These are phyloP conservation scores for Hippocampus zosterae DNA, from an alignment of 2,113 vertebrate genomes.

Conservation along the genomic window DNA sequence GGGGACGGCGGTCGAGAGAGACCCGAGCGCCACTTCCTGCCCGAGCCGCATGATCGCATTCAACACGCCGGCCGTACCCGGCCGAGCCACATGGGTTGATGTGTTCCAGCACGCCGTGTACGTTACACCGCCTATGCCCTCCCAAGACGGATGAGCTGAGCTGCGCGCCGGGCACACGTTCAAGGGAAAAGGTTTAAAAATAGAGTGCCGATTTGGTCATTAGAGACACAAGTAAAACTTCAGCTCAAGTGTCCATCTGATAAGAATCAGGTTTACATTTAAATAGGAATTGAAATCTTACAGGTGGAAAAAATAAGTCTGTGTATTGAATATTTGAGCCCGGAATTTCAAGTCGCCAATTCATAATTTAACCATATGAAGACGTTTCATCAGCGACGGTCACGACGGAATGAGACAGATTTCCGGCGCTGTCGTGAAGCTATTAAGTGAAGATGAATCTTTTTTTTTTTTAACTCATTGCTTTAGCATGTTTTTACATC, in stretches of 20 bases:
- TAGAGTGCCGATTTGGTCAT: conserved; percentile 69
- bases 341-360: no score
- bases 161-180: conserved; percentile 46
- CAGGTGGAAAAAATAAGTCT: not conserved
- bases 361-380: no score
- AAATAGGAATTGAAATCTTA: no score
- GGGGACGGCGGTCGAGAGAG: conserved; percentile 60
- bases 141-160: conserved; percentile 53
- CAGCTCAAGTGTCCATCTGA: not conserved
- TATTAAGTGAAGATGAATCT: no score
- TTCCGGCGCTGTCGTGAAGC: no score
- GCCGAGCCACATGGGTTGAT: conserved; percentile 50
- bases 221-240: conserved; percentile 23
- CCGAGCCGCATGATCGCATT: conserved; percentile 49
- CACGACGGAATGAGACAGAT: no score
- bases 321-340: no score
- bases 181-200: conserved; percentile 54
- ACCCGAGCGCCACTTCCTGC: conserved; percentile 60
- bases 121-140: conserved; percentile 53
- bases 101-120: conserved; percentile 57
- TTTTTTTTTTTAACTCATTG: not conserved
- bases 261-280: not conserved
- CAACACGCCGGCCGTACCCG: conserved; percentile 41
- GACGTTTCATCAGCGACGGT: no score
- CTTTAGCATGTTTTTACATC: not conserved